Evolutionary conservation across 2,113 vertebrate species (phyloP).

Genomic region (Lichenostomus cassidix): DNA sequence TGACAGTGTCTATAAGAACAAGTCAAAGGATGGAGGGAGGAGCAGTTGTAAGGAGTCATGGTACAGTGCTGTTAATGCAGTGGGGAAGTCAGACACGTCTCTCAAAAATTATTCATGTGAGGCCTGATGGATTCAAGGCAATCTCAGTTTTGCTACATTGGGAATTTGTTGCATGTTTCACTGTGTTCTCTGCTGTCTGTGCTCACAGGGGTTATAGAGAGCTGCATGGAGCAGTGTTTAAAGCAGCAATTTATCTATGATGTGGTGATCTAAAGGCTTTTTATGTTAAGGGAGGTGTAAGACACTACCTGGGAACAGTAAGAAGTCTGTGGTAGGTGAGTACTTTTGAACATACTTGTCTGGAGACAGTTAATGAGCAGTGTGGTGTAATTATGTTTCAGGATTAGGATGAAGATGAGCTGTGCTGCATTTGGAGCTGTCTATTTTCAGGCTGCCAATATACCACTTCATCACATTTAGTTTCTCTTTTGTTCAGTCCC

Average conservation of each 20-base stretch:
- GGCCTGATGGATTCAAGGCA: background rate
- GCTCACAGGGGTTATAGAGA: background rate
- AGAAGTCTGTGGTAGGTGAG: background rate
- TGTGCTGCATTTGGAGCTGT: slow-evolving; percentile 19
- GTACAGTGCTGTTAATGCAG: background rate
- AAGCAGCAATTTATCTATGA: background rate
- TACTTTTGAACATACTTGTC: background rate
- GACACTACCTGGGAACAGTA: background rate
- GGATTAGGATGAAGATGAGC: slow-evolving; percentile 12
- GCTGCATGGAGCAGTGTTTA: background rate
- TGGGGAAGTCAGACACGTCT: background rate
- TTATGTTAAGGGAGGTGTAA: background rate
- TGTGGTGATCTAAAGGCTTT: background rate
- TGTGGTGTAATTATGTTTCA: slow-evolving; percentile 20
- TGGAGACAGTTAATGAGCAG: slow-evolving; percentile 36
- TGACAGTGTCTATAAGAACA: background rate
- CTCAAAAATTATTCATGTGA: background rate
- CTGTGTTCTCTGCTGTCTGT: background rate
- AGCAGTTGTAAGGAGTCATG: background rate
- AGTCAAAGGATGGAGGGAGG: background rate
- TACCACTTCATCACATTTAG: background rate
- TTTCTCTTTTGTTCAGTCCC: background rate
- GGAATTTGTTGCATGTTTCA: background rate
- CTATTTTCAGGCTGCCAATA: background rate
- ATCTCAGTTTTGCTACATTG: background rate